phyloP scores from a whole-genome alignment of 2,113 vertebrate species.

The Scomber scombrus region DNA sequence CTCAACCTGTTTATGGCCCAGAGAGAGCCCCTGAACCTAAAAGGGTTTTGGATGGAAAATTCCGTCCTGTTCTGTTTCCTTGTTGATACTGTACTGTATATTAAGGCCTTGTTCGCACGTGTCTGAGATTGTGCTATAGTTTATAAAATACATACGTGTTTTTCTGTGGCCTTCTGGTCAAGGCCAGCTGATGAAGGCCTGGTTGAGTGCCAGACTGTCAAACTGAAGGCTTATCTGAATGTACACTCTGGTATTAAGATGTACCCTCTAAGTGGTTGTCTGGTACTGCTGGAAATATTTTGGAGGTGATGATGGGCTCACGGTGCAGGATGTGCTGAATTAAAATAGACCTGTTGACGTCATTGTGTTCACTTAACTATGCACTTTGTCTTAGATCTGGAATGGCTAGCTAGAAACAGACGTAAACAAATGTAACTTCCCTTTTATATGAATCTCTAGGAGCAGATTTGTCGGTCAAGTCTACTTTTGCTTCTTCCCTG shows the following conservation, averaged over 20 bases:
- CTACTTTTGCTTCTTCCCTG: neutral
- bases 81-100: constrained; percentile 52
- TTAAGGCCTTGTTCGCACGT: constrained; percentile 48
- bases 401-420: neutral
- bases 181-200: constrained; percentile 24
- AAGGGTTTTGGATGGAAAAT: constrained; percentile 84
- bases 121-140: constrained; percentile 40
- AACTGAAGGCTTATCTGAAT: constrained; percentile 26
- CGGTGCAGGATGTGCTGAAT: constrained; percentile 31
- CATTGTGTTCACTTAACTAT: constrained; percentile 18
- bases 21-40: constrained; percentile 75
- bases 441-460: neutral
- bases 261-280: constrained; percentile 1
- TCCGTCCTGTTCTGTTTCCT: constrained; percentile 73
- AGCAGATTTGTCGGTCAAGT: neutral
- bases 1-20: constrained; percentile 79
- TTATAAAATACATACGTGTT: constrained; percentile 9
- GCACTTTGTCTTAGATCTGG: constrained; percentile 24
- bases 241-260: constrained; percentile 13
- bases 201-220: constrained; percentile 26
- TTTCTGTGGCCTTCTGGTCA: constrained; percentile 38
- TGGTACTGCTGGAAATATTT: constrained; percentile 28
- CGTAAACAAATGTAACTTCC: neutral
- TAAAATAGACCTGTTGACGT: constrained; percentile 38
- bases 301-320: constrained; percentile 11